phyloP scores from a whole-genome alignment of 2,888 invertebrate genomes.

The Drosophila pegasa region DNA sequence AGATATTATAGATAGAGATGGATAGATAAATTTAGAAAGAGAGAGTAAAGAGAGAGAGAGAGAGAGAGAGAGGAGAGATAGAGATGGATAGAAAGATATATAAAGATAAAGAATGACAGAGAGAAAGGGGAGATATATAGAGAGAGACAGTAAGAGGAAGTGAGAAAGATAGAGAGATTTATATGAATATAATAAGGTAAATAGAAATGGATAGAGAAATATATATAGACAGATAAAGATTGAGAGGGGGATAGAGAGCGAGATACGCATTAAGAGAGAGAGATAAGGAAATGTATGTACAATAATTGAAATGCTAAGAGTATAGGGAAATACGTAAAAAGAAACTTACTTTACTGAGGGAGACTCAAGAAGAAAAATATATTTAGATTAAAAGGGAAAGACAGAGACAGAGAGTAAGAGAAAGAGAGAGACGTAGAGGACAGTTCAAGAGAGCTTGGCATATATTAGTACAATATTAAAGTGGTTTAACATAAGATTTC shows the following conservation, averaged over 20 bases:
- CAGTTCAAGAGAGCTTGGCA: slow-evolving; percentile 7
- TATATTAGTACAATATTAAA: slow-evolving; percentile 34
- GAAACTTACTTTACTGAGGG: background rate
- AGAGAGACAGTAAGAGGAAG: slow-evolving; percentile 3
- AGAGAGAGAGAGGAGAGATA: background rate
- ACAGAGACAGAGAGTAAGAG: background rate
- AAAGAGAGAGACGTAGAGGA: background rate
- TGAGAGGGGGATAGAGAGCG: background rate
- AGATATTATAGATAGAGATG: no score
- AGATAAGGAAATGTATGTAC: background rate
- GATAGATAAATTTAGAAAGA: no score
- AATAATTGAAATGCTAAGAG: background rate
- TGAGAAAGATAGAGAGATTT: background rate
- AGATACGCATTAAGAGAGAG: no score
- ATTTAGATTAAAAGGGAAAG: background rate
- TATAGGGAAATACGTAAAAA: background rate
- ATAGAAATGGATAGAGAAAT: no score
- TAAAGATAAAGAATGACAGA: no score
- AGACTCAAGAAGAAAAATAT: background rate
- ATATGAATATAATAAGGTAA: background rate
- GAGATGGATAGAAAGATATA: background rate
- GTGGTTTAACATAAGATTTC: slow-evolving; percentile 1
- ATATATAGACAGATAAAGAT: no score
- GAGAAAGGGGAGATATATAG: no score
- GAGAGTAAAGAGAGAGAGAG: background rate